A percentile compares a stretch with the other conserved stretches of the same genome.
Evolutionary conservation across 92 coral and sea anemone genomes (phyloP).

Genomic region (Porites evermanni): DNA sequence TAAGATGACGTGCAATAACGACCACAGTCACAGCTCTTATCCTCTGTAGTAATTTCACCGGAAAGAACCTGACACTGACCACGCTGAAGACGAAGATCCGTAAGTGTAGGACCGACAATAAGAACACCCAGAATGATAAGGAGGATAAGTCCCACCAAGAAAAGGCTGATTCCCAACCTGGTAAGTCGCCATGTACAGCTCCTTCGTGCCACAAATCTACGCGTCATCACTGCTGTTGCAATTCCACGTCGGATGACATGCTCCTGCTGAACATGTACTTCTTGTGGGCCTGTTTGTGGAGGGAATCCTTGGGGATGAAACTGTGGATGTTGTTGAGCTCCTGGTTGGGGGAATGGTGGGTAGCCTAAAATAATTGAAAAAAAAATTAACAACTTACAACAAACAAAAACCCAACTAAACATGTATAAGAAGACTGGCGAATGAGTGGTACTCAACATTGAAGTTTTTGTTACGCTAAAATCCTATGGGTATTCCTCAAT

Average conservation of each 20-base stretch:
- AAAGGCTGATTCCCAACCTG: conserved; percentile 11
- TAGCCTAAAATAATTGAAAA: neutral
- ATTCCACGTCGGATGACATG: conserved; percentile 11
- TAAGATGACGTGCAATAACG: conserved; percentile 60
- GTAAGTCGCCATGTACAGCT: conserved; percentile 30
- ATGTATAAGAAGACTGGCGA: neutral
- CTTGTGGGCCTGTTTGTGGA: neutral
- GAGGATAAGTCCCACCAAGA: conserved; percentile 32
- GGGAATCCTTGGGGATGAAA: conserved; percentile 9
- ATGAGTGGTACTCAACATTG: too few relatives aligned
- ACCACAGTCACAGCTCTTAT: conserved; percentile 62
- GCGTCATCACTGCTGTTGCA: neutral
- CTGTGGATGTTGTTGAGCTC: neutral
- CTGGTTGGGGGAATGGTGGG: conserved; percentile 22
- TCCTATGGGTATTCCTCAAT: too few relatives aligned
- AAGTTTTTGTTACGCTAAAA: too few relatives aligned
- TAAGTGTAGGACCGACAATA: conserved; percentile 57
- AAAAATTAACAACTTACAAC: neutral
- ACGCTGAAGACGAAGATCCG: conserved; percentile 46
- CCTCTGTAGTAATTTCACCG: neutral
- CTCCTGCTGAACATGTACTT: conserved; percentile 5
- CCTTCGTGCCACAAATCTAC: neutral
- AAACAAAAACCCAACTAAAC: neutral
- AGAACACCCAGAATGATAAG: conserved; percentile 63
- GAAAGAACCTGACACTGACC: conserved; percentile 46